These are phyloP conservation scores for Quiscalus mexicanus DNA, from an alignment of 2,113 vertebrate species.

Conservation along the genomic window DNA sequence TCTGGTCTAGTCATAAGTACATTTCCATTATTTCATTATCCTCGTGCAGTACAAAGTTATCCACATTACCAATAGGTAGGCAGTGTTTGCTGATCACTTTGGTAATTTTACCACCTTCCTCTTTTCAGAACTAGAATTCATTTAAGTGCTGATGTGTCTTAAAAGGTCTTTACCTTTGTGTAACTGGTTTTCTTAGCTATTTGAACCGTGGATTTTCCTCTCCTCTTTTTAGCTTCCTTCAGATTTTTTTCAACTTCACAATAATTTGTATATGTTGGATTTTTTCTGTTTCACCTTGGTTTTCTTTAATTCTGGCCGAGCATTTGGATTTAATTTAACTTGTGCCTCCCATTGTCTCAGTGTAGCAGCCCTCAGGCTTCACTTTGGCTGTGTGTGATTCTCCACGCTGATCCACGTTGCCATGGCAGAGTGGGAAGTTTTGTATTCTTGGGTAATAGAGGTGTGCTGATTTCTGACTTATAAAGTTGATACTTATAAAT, in stretches of 20 bases:
- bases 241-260: background rate
- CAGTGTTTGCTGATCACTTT: background rate
- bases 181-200: background rate
- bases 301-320: background rate
- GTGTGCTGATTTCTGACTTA: background rate
- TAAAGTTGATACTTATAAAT: background rate
- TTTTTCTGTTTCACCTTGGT: background rate
- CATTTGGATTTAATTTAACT: background rate
- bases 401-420: background rate
- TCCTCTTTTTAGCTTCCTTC: fast-evolving
- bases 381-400: background rate
- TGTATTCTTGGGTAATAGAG: background rate
- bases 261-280: background rate
- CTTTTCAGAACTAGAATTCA: background rate
- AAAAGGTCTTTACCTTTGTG: background rate
- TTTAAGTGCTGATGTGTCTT: background rate
- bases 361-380: background rate
- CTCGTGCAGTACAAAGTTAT: background rate
- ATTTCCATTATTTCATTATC: background rate
- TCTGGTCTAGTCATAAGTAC: background rate
- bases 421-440: background rate
- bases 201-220: background rate
- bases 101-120: background rate
- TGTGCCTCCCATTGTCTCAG: background rate
- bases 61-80: background rate